Percentiles rank a stretch among this genome's conserved stretches.
These are phyloP conservation scores for Drosophila gaucha DNA, from an alignment of 2,888 invertebrate species.

Conservation along the genomic window DNA sequence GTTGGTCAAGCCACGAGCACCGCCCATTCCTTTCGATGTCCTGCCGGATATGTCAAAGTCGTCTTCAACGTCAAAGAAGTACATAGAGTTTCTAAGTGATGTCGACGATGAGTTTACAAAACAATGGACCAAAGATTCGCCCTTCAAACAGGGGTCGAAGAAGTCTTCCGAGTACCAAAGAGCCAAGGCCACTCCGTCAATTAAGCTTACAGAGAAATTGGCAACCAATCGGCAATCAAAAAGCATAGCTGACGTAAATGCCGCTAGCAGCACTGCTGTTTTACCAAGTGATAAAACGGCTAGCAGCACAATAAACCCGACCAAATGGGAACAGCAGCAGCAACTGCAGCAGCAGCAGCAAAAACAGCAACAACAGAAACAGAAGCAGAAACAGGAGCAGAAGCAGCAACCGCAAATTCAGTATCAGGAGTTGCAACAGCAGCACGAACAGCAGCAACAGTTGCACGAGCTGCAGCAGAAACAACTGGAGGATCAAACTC, in stretches of 20 bases:
- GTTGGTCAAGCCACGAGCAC: constrained; percentile 1
- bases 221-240: neutral
- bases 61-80: neutral
- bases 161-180: neutral
- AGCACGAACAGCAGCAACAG: neutral
- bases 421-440: neutral
- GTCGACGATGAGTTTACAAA: neutral
- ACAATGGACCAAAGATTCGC: too few species aligned
- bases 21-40: neutral
- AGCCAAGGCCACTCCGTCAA: neutral
- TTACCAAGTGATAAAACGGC: neutral
- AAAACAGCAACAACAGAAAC: too few species aligned
- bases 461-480: neutral
- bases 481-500: neutral
- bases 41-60: too few species aligned
- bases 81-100: neutral
- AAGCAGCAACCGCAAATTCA: neutral
- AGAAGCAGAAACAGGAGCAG: neutral
- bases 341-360: neutral
- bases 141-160: too few species aligned
- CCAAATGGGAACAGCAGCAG: neutral
- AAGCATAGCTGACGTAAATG: neutral
- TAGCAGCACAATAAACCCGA: neutral
- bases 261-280: neutral
- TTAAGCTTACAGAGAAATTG: neutral